Conservation (phyloP, 2,888 invertebrate species). For the Drosophila yooni region DNA sequence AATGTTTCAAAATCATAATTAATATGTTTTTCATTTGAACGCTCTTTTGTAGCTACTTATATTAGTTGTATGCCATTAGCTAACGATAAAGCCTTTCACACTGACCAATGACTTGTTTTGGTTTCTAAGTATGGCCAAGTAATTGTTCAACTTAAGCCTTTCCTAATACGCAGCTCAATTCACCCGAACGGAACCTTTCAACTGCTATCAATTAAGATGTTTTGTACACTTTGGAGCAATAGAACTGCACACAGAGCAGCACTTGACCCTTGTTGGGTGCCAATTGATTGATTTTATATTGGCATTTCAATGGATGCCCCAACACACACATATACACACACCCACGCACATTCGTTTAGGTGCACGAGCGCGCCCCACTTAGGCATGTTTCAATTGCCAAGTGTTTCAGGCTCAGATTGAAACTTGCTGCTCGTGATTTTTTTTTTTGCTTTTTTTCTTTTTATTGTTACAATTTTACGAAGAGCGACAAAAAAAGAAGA, state of each 20-base stretch:
- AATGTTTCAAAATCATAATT: not conserved
- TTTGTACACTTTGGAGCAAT: conserved; percentile 51
- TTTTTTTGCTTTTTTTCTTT: conserved; percentile 31
- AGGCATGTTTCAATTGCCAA: conserved; percentile 74
- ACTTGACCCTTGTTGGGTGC: conserved; percentile 82
- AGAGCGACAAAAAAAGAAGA: conserved; percentile 50
- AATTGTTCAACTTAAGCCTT: conserved; percentile 21
- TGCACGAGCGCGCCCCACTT: conserved; percentile 44
- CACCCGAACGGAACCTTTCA: conserved; percentile 41
- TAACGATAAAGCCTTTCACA: not conserved
- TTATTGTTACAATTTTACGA: conserved; percentile 52
- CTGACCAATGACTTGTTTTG: not conserved
- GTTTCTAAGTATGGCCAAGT: conserved; percentile 1
- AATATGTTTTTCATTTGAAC: not conserved
- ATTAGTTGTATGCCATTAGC: not conserved
- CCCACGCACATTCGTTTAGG: conserved; percentile 10
- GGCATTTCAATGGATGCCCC: conserved; percentile 76
- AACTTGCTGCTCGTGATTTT: conserved; percentile 17
- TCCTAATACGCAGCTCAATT: conserved; percentile 37
- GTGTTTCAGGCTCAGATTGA: conserved; percentile 65
- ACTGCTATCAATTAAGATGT: conserved; percentile 61
- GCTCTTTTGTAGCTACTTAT: not conserved
- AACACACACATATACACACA: conserved; percentile 20
- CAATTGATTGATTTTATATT: conserved; percentile 83
- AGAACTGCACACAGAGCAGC: conserved; percentile 66